These are phyloP conservation scores for Mastomys coucha DNA, from an alignment of 2,113 vertebrate species.

Conservation along the genomic window DNA sequence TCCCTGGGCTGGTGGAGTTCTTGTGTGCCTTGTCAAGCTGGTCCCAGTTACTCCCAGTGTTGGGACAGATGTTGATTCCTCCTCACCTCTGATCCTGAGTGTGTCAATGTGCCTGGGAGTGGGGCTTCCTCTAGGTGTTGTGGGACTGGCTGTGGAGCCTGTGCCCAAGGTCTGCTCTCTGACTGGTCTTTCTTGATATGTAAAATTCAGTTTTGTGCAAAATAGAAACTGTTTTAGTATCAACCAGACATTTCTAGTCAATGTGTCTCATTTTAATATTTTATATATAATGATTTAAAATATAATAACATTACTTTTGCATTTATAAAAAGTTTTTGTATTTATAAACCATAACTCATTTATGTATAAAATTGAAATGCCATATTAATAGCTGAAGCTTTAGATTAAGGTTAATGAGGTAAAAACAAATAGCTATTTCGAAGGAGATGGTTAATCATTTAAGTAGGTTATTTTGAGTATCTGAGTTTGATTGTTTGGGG, in stretches of 20 bases:
- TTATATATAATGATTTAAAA: neutral
- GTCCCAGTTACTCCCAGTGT: no score
- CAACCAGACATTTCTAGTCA: conserved; percentile 20
- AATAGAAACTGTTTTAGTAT: conserved; percentile 52
- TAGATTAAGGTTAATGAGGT: conserved; percentile 30
- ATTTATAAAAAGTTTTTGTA: neutral
- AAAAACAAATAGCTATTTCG: conserved; percentile 40
- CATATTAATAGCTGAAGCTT: conserved; percentile 42
- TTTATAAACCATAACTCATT: conserved; percentile 18
- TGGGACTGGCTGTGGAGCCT: no score
- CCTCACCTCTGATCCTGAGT: no score
- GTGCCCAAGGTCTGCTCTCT: no score
- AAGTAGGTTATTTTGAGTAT: neutral
- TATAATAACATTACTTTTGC: conserved; percentile 11
- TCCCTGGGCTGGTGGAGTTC: no score
- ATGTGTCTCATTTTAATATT: conserved; percentile 17
- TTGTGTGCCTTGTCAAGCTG: no score
- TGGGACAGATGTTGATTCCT: no score
- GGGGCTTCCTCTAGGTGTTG: no score
- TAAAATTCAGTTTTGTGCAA: conserved; percentile 17
- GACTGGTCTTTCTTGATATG: neutral
- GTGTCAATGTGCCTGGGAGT: no score
- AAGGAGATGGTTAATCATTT: conserved; percentile 37
- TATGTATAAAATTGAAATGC: conserved; percentile 41
- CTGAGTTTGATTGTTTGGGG: conserved; percentile 55